Conservation (phyloP, 2,888 invertebrate species). For the Tricholauxania praeusta region DNA sequence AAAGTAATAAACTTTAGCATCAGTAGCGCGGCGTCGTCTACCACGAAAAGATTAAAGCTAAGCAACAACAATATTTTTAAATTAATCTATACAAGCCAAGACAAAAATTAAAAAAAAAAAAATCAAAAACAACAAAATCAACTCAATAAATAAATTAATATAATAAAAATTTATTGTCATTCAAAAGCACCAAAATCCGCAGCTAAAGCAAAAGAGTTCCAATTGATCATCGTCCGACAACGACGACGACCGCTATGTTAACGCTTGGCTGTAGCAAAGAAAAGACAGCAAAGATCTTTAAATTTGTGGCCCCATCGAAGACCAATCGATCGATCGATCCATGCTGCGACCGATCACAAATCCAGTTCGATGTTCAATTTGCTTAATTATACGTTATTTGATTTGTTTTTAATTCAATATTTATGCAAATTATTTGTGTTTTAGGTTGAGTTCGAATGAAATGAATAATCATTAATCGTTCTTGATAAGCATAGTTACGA, state of each 20-base stretch:
- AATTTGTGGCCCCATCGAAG: not conserved
- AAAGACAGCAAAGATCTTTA: not conserved
- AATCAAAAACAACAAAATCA: not conserved
- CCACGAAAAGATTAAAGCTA: not conserved
- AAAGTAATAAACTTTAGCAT: constrained; percentile 36
- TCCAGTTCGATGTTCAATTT: not conserved
- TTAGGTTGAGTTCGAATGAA: not conserved
- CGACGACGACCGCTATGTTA: not conserved
- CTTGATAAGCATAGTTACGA: too few relatives aligned
- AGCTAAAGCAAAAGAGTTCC: constrained; percentile 44
- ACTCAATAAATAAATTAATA: constrained; percentile 12
- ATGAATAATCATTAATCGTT: constrained; percentile 2
- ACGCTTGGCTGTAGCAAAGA: too few relatives aligned
- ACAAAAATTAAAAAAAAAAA: not conserved
- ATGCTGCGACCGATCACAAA: constrained; percentile 5
- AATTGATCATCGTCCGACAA: constrained; percentile 43
- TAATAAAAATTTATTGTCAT: constrained; percentile 24
- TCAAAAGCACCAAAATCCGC: constrained; percentile 32
- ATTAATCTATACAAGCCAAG: not conserved
- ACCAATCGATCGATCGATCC: not conserved
- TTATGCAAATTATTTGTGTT: constrained; percentile 16
- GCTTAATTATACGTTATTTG: constrained; percentile 26
- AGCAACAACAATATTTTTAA: constrained; percentile 10
- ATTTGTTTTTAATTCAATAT: constrained; percentile 23
- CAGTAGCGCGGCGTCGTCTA: constrained; percentile 1